Conservation (phyloP, 1,140 invertebrate species). For the Pseudomyrmex dendroicus region DNA sequence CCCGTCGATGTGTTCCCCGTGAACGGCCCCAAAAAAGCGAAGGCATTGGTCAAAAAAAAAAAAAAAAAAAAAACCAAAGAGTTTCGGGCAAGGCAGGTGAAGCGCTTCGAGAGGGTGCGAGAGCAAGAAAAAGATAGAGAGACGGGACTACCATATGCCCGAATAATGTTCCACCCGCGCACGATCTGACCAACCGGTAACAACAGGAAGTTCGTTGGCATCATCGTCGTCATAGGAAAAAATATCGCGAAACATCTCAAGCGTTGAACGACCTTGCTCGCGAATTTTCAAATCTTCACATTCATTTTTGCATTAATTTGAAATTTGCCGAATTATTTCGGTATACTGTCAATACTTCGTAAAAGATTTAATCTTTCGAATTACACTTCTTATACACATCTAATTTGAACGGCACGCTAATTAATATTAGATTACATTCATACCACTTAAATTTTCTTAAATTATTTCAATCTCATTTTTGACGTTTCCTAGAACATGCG, state of each 20-base stretch:
- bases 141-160: conserved; percentile 80
- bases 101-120: conserved; percentile 63
- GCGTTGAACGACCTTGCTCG: conserved; percentile 46
- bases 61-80: conserved; percentile 69
- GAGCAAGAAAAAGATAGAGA: conserved; percentile 67
- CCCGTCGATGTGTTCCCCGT: conserved; percentile 67
- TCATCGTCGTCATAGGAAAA: conserved; percentile 17
- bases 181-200: conserved; percentile 68
- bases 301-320: neutral
- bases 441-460: neutral
- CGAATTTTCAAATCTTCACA: neutral
- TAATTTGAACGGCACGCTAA: neutral
- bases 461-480: conserved; percentile 4
- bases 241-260: neutral
- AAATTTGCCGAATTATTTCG: conserved; percentile 11
- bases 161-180: conserved; percentile 82
- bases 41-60: conserved; percentile 35
- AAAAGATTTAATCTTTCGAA: neutral
- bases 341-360: neutral
- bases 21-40: conserved; percentile 63
- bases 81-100: conserved; percentile 75
- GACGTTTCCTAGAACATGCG: neutral
- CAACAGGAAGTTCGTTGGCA: conserved; percentile 74
- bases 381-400: neutral
- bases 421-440: neutral